Conservation (phyloP, 1,140 invertebrate genomes). For the Chironomus tepperi region DNA sequence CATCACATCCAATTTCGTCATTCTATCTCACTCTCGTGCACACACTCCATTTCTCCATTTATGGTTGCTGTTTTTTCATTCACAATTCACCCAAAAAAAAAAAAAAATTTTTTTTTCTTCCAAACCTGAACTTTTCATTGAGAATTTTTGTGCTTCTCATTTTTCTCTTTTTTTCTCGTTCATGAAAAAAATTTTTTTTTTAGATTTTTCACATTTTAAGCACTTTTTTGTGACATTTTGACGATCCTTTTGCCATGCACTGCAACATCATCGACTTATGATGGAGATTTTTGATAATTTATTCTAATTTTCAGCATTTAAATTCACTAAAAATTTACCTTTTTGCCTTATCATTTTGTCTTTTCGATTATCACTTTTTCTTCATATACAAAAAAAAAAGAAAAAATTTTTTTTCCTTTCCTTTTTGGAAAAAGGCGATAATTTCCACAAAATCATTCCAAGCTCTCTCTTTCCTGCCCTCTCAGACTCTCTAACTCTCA, state of each 20-base stretch:
- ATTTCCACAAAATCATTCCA: background rate
- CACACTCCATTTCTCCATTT: too few species aligned
- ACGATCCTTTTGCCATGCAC: background rate
- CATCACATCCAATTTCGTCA: background rate
- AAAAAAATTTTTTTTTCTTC: background rate
- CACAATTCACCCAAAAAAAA: background rate
- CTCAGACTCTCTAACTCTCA: background rate
- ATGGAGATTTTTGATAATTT: background rate
- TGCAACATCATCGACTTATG: background rate
- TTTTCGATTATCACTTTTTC: constrained; percentile 16
- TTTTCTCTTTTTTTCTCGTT: background rate
- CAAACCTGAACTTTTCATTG: background rate
- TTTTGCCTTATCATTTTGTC: constrained; percentile 21
- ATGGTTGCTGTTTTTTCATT: background rate
- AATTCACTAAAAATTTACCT: constrained; percentile 16
- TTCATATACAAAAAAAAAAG: background rate
- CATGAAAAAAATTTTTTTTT: background rate
- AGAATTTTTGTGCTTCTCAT: background rate
- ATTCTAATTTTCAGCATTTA: background rate
- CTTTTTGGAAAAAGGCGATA: background rate
- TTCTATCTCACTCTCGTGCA: background rate
- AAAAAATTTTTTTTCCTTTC: constrained; percentile 3
- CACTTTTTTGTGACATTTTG: background rate
- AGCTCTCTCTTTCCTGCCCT: background rate
- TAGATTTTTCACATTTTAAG: background rate